These are phyloP conservation scores for Cynoglossus semilaevis DNA, from an alignment of 2,113 vertebrate genomes.

Conservation along the genomic window DNA sequence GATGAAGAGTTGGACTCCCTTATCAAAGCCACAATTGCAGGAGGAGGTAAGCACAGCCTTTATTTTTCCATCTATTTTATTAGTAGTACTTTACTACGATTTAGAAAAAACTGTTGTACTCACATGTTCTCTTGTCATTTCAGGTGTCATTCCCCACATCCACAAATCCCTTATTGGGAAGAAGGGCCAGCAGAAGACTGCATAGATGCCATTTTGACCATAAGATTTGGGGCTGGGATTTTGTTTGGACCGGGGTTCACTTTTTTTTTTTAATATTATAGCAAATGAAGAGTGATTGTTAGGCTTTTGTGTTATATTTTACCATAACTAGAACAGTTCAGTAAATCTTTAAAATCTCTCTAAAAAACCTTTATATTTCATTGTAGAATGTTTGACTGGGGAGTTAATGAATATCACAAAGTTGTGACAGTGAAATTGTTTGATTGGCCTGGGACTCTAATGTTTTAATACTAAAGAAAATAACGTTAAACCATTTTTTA, in stretches of 20 bases:
- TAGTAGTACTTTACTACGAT: background rate
- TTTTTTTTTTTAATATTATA: conserved; percentile 77
- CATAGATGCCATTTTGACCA: conserved; percentile 74
- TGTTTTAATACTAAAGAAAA: conserved; percentile 94
- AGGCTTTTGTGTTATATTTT: conserved; percentile 73
- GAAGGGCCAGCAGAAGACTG: conserved; percentile 98
- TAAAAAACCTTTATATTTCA: conserved; percentile 80
- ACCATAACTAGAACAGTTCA: conserved; percentile 67
- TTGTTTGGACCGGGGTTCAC: conserved; percentile 73
- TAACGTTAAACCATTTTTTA: conserved; percentile 91
- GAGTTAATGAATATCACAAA: conserved; percentile 71
- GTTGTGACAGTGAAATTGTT: conserved; percentile 76
- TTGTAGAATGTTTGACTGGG: conserved; percentile 81
- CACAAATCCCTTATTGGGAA: conserved; percentile 99
- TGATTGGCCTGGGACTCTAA: conserved; percentile 84
- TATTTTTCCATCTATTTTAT: background rate
- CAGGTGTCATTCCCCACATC: conserved; percentile 98
- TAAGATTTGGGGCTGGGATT: conserved; percentile 71
- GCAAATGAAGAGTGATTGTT: conserved; percentile 77
- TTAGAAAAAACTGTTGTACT: background rate
- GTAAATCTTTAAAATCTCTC: conserved; percentile 72
- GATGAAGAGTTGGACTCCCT: conserved; percentile 97
- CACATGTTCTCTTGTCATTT: conserved; percentile 7
- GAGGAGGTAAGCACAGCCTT: conserved; percentile 81
- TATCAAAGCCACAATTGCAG: conserved; percentile 98